Evolutionary conservation across 35 echinoderm and acorn worm species (phyloP).

Genomic region (Patiria miniata): DNA sequence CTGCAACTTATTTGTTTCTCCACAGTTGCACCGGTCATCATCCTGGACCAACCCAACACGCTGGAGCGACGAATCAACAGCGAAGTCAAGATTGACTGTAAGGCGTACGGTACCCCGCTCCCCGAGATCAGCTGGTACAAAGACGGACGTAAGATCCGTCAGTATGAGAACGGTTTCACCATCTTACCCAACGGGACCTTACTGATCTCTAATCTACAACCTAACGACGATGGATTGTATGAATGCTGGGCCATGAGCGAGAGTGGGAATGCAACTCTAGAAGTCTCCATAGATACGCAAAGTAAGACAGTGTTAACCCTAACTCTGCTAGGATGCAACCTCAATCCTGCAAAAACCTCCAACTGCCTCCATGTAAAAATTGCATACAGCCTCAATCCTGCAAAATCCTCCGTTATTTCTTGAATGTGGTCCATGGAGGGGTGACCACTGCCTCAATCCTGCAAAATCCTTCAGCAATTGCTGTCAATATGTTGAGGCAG

Average conservation of each 20-base stretch:
- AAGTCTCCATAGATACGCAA: constrained; percentile 72
- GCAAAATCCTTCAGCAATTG: too few relatives aligned
- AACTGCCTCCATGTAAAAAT: too few relatives aligned
- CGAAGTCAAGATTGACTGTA: constrained; percentile 63
- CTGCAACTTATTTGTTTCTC: too few relatives aligned
- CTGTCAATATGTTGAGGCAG: too few relatives aligned
- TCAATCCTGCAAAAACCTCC: too few relatives aligned
- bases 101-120: constrained; percentile 61
- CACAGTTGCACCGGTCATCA: constrained; percentile 74
- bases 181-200: constrained; percentile 71
- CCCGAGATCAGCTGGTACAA: constrained; percentile 87
- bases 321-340: too few relatives aligned
- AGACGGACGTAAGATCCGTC: constrained; percentile 52
- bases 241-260: constrained; percentile 74
- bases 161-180: constrained; percentile 76
- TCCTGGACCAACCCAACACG: constrained; percentile 36
- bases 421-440: too few relatives aligned
- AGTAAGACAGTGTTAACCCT: constrained; percentile 39
- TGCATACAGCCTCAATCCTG: too few relatives aligned
- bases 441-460: too few relatives aligned
- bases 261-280: constrained; percentile 62
- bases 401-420: too few relatives aligned
- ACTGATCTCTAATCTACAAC: constrained; percentile 76
- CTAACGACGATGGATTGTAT: constrained; percentile 74
- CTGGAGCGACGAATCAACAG: constrained; percentile 60